phyloP scores from a whole-genome alignment of 2,113 vertebrate genomes.

The Lonchura striata region DNA sequence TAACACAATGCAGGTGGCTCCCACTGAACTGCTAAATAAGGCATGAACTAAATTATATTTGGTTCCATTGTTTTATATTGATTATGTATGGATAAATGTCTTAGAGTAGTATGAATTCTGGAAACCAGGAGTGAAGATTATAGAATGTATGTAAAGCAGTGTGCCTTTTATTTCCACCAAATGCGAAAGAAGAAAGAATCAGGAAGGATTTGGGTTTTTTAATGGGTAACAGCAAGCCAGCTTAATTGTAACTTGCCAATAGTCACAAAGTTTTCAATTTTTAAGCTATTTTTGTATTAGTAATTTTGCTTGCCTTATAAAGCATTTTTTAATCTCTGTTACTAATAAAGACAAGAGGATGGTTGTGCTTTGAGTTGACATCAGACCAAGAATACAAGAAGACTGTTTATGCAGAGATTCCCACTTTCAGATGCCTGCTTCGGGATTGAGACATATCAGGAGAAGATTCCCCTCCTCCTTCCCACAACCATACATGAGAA shows the following conservation, averaged over 20 bases:
- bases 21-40: background rate
- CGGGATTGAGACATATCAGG: background rate
- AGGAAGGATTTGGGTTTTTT: background rate
- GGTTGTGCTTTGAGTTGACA: background rate
- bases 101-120: background rate
- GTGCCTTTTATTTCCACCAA: background rate
- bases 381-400: background rate
- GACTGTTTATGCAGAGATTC: background rate
- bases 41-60: background rate
- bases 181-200: background rate
- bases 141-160: background rate
- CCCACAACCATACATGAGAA: background rate
- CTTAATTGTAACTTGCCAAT: background rate
- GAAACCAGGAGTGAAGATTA: background rate
- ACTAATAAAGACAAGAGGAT: background rate
- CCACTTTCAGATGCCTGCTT: background rate
- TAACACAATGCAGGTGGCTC: background rate
- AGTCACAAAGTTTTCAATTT: background rate
- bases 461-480: background rate
- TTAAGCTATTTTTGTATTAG: background rate
- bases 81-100: background rate
- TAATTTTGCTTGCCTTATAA: background rate
- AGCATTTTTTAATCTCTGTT: background rate
- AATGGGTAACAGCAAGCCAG: background rate
- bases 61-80: background rate